phyloP scores from a whole-genome alignment of 92 coral and sea anemone species.

The Metridium senile region DNA sequence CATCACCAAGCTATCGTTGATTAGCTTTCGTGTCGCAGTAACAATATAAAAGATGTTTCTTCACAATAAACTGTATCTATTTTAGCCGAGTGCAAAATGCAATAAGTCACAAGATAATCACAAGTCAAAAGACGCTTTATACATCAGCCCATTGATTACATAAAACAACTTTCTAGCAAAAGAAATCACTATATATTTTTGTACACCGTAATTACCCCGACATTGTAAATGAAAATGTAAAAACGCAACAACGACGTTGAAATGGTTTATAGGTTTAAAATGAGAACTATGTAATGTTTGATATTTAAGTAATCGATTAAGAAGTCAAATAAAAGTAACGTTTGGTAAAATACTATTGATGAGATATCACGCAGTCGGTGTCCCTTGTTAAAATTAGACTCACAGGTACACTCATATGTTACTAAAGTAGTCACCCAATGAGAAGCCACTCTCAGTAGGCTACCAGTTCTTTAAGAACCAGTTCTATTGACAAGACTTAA shows the following conservation, averaged over 20 bases:
- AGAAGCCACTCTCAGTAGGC: constrained; percentile 2
- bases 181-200: too few species aligned
- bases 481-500: constrained; percentile 10
- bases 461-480: constrained; percentile 33
- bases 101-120: neutral
- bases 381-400: constrained; percentile 2
- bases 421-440: constrained; percentile 14
- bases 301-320: neutral
- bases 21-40: neutral
- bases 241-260: too few species aligned
- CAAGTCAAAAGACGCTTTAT: neutral
- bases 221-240: too few species aligned
- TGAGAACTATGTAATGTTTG: too few species aligned
- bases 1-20: neutral
- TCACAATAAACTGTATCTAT: neutral
- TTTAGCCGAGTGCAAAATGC: neutral
- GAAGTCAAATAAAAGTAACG: neutral
- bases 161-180: too few species aligned
- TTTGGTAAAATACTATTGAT: neutral
- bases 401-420: constrained; percentile 5
- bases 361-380: constrained; percentile 3
- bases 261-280: too few species aligned
- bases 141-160: too few species aligned
- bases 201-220: too few species aligned
- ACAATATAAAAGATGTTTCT: constrained; percentile 14